These are phyloP conservation scores for Scolopax bukidnonensis DNA, from an alignment of 2,797 vertebrate species.

Conservation along the genomic window DNA sequence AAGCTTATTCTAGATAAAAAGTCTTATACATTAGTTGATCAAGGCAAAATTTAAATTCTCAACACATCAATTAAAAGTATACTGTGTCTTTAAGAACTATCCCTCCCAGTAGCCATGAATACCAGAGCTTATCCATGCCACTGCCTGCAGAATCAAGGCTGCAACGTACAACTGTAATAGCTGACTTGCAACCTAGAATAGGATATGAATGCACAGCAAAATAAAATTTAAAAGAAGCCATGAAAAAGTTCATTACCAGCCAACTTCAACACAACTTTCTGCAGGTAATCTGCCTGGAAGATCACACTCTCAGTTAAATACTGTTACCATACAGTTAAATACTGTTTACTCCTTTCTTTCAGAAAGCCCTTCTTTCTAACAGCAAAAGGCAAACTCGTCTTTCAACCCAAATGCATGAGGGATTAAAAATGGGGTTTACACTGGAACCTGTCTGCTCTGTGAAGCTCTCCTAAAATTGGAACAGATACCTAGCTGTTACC, in stretches of 20 bases:
- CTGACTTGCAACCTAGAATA: neutral
- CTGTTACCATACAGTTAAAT: neutral
- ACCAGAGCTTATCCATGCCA: neutral
- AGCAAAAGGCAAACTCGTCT: neutral
- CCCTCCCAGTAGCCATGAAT: neutral
- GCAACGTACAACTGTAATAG: neutral
- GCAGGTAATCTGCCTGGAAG: neutral
- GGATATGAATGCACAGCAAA: neutral
- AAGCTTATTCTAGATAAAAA: neutral
- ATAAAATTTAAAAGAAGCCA: neutral
- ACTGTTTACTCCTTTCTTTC: neutral
- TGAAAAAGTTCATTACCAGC: neutral
- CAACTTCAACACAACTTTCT: neutral
- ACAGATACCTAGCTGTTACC: slow-evolving; percentile 73
- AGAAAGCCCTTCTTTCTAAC: neutral
- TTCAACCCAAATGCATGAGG: neutral
- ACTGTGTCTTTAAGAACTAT: neutral
- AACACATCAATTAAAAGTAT: neutral
- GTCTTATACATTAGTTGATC: neutral
- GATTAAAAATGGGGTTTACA: slow-evolving; percentile 7
- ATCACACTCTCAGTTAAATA: neutral
- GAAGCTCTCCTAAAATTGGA: slow-evolving; percentile 57
- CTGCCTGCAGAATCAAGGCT: neutral
- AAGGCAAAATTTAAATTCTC: neutral
- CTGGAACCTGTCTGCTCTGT: slow-evolving; percentile 1